Percentiles rank a stretch among this genome's conserved stretches.
Evolutionary conservation across 1,140 invertebrate species (phyloP).

Genomic region (Octopus sinensis): DNA sequence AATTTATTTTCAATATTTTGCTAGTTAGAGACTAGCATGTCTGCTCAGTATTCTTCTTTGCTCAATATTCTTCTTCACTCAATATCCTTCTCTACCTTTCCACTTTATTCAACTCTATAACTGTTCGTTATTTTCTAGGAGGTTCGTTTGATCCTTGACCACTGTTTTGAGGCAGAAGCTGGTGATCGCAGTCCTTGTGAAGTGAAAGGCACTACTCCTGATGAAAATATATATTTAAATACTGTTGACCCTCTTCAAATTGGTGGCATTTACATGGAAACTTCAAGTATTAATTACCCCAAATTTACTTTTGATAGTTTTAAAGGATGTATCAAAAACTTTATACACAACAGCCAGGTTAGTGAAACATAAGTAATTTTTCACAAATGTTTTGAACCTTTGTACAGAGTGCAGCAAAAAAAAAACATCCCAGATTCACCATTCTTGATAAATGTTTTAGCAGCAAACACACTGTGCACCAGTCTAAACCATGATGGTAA

Average conservation of each 20-base stretch:
- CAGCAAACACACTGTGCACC: too few relatives aligned
- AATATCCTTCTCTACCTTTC: too few relatives aligned
- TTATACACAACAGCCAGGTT: constrained; percentile 90
- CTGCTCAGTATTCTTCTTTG: too few relatives aligned
- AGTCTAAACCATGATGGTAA: too few relatives aligned
- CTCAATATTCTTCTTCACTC: too few relatives aligned
- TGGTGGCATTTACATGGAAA: constrained; percentile 80
- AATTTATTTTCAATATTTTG: too few relatives aligned
- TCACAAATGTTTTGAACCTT: too few relatives aligned
- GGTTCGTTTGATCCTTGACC: constrained; percentile 78
- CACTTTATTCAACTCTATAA: too few relatives aligned
- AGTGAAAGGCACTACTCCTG: constrained; percentile 80
- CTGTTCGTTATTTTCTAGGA: constrained; percentile 26
- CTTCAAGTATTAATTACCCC: constrained; percentile 73
- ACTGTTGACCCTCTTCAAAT: constrained; percentile 92
- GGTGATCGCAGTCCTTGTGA: constrained; percentile 87
- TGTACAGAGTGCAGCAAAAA: too few relatives aligned
- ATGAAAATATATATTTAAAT: constrained; percentile 94
- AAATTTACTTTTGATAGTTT: constrained; percentile 67
- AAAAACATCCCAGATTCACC: too few relatives aligned
- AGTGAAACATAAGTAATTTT: constrained; percentile 9
- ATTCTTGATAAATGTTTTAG: too few relatives aligned
- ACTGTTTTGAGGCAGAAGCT: constrained; percentile 74
- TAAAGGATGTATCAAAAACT: constrained; percentile 84
- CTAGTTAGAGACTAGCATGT: too few relatives aligned